A percentile compares a stretch with the other conserved stretches of the same genome.
These are phyloP conservation scores for Sebastes trivittatus DNA, from an alignment of 2,797 vertebrate species.

Conservation along the genomic window DNA sequence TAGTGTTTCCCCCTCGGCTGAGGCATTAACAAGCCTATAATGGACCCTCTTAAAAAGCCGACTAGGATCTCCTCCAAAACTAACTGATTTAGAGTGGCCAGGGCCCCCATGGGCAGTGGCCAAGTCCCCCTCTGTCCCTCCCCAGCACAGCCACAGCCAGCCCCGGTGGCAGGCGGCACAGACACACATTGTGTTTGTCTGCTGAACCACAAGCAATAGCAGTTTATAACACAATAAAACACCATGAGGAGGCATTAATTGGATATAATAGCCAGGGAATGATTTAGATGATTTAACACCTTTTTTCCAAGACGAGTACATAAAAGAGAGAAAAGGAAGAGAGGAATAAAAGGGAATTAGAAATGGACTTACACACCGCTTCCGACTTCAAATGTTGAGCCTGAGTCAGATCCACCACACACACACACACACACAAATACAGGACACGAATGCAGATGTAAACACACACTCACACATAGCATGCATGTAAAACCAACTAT, in stretches of 20 bases:
- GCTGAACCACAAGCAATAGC: conserved; percentile 92
- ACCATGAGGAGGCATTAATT: conserved; percentile 93
- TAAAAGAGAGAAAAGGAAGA: conserved; percentile 71
- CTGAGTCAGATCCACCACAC: not conserved
- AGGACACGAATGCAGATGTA: not conserved
- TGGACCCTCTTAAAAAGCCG: conserved; percentile 83
- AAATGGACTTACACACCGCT: conserved; percentile 50
- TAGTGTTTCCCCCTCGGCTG: conserved; percentile 81
- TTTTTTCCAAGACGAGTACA: conserved; percentile 71
- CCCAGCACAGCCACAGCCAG: conserved; percentile 75
- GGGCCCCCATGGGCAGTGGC: conserved; percentile 78
- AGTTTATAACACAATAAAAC: conserved; percentile 94
- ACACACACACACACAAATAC: not conserved
- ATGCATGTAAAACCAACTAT: not conserved
- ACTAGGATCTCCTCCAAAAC: conserved; percentile 89
- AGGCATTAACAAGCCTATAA: conserved; percentile 88
- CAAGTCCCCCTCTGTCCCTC: conserved; percentile 76
- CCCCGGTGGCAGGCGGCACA: conserved; percentile 83
- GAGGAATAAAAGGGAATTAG: conserved; percentile 64
- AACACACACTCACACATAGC: not conserved
- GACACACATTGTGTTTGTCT: conserved; percentile 91
- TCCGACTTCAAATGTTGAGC: conserved; percentile 32
- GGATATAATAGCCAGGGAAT: conserved; percentile 88
- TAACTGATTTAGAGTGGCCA: conserved; percentile 86
- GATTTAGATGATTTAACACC: conserved; percentile 87